Base-by-base conservation (phyloP, 1,140 invertebrate species). In the Apis florea region DNA sequence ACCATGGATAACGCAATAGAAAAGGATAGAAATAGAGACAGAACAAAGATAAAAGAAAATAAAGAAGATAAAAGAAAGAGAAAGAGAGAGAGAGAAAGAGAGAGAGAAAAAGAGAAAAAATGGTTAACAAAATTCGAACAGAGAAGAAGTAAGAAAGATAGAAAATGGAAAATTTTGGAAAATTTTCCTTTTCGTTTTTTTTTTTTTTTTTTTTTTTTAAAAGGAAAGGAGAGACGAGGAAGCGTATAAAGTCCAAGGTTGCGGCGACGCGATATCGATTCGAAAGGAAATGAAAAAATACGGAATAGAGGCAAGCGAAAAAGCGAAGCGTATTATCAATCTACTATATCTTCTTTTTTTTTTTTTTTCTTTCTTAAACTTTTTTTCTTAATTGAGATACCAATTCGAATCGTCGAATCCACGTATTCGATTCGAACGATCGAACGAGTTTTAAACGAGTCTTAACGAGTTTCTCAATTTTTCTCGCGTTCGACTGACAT, bases 231-330 rank as follows among this genome's bases (percentile, higher is more conserved):
- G 21, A 19, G 51, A 66, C 26, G 26, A 54, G 26, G 26, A 66
- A 54, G 63, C 61, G 61, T 9, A 13, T 1, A 59, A n/a, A n/a
- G 21, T 12, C n/a, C 6, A 21, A 51, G 21, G 13, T 54, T 31
- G 69, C 69, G 13, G 53, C 31, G 26, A 31, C 68, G 47, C 67
- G 47, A n/a, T 15, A 13, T 51, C 67, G 40, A 24, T 40, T 53
- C 40, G 26, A 17, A 26, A 40, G 40, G 24, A 21, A 74, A 74
- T 24, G 51, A 17, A 59, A 76, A 49, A 63, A 53, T 24, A 74
- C 58, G 47, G 53, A 70, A 53, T 17, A 82, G 51, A 78, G 79
- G 82, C 54, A 85, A 85, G 84, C 80, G 54, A 86, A 75, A 83
- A 75, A 83, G 56, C 85, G 58, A 85, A 87, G 81, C 80, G 84